Percentiles rank a stretch among this genome's conserved stretches.
Evolutionary conservation across 2,888 invertebrate species (phyloP).

Genomic region (Heliconius sara): DNA sequence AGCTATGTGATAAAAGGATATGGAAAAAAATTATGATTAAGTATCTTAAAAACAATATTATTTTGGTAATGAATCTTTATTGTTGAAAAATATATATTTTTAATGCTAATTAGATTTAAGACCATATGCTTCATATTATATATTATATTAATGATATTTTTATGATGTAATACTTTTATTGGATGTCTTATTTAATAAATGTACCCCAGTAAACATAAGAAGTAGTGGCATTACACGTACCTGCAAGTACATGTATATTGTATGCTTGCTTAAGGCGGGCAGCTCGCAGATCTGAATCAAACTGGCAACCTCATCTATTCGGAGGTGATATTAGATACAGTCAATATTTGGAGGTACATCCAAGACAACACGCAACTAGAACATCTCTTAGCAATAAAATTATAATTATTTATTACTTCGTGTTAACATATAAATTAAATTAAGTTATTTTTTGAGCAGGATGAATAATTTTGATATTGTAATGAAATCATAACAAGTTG

Average conservation of each 20-base stretch:
- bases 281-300: neutral
- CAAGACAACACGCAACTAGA: too few relatives aligned
- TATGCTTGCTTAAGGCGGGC: neutral
- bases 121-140: too few relatives aligned
- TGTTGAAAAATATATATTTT: too few relatives aligned
- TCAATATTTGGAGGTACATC: neutral
- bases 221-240: neutral
- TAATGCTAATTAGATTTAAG: too few relatives aligned
- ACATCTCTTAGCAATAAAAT: neutral
- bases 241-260: neutral
- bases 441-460: neutral
- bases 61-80: too few relatives aligned
- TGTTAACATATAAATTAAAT: neutral
- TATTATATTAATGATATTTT: too few relatives aligned
- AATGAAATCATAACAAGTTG: neutral
- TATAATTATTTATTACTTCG: neutral
- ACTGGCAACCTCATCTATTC: neutral
- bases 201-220: neutral
- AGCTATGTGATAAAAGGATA: conserved; percentile 5
- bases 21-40: neutral
- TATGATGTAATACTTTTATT: too few relatives aligned
- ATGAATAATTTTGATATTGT: too few relatives aligned
- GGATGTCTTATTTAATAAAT: neutral
- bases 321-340: neutral
- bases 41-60: neutral